Evolutionary conservation across 2,113 vertebrate species (phyloP).

Genomic region (Takifugu flavidus): DNA sequence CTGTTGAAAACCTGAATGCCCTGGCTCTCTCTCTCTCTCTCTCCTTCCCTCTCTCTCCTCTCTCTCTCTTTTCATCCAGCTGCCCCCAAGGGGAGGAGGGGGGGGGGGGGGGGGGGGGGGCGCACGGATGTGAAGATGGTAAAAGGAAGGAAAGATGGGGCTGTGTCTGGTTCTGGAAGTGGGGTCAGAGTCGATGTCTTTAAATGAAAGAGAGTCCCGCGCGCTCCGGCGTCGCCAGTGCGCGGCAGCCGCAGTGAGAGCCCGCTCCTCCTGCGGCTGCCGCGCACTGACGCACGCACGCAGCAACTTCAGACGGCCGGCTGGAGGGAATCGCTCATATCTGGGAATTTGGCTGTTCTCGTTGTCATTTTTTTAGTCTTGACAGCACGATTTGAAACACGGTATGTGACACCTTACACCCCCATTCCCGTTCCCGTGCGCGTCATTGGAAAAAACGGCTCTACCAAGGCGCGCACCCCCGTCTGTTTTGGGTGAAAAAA

Average conservation of each 20-base stretch:
- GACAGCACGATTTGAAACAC: conserved; percentile 31
- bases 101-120: conserved; percentile 24
- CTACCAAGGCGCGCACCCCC: no score
- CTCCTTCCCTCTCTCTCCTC: conserved; percentile 33
- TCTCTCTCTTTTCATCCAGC: conserved; percentile 60
- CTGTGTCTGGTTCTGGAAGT: conserved; percentile 18
- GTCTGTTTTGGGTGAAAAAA: background rate
- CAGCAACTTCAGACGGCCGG: conserved; percentile 43
- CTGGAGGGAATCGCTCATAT: no score
- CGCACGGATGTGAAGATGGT: conserved; percentile 36
- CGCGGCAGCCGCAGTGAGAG: conserved; percentile 46
- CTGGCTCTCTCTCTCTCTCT: conserved; percentile 42
- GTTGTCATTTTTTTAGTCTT: conserved; percentile 15
- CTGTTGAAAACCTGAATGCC: conserved; percentile 53
- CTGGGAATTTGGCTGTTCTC: background rate
- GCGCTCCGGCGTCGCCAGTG: conserved; percentile 40
- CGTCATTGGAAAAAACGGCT: background rate
- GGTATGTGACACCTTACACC: background rate
- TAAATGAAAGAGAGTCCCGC: conserved; percentile 39
- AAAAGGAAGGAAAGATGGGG: conserved; percentile 30
- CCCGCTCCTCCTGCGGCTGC: conserved; percentile 57
- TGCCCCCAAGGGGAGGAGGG: conserved; percentile 55
- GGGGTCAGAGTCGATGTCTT: conserved; percentile 4
- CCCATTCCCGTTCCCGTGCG: background rate
- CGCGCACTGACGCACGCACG: conserved; percentile 70